Percentiles rank a stretch among this genome's conserved stretches.
Evolutionary conservation across 1,140 invertebrate species (phyloP).

Genomic region (Marisa cornuarietis): DNA sequence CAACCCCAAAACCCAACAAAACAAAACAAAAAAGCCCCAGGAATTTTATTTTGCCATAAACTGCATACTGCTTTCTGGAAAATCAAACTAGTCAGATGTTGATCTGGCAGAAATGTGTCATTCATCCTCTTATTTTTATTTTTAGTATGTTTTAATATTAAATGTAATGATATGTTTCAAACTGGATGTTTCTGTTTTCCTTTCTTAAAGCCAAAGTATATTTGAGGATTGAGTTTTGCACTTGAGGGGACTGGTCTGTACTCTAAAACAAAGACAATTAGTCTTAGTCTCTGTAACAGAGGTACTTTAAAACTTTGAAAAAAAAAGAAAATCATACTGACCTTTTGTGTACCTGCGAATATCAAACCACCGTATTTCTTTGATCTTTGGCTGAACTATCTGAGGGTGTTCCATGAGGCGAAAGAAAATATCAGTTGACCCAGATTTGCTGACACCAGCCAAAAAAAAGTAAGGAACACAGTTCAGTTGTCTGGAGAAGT

Average conservation of each 20-base stretch:
- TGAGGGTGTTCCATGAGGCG: conserved; percentile 18
- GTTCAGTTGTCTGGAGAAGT: not conserved
- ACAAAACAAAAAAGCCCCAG: not conserved
- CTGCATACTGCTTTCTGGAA: not conserved
- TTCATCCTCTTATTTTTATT: no score
- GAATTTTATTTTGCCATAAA: not conserved
- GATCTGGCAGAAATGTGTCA: no score
- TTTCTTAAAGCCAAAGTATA: not conserved
- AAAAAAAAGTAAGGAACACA: conserved; percentile 19
- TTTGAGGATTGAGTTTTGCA: not conserved
- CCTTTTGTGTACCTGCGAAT: not conserved
- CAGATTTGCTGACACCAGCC: conserved; percentile 19
- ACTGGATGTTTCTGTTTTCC: not conserved
- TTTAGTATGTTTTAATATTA: not conserved
- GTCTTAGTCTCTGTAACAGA: not conserved
- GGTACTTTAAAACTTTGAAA: not conserved
- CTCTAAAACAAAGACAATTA: not conserved
- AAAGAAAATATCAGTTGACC: conserved; percentile 20
- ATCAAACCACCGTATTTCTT: conserved; percentile 21
- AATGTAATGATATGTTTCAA: not conserved
- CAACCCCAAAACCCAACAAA: no score
- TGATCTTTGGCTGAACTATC: not conserved
- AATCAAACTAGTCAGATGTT: no score
- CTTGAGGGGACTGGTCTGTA: not conserved
- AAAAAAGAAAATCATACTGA: not conserved